Percentiles rank a stretch among this genome's conserved stretches.
Evolutionary conservation across 2,888 invertebrate genomes (phyloP).

Genomic region (Eupithecia insigniata): DNA sequence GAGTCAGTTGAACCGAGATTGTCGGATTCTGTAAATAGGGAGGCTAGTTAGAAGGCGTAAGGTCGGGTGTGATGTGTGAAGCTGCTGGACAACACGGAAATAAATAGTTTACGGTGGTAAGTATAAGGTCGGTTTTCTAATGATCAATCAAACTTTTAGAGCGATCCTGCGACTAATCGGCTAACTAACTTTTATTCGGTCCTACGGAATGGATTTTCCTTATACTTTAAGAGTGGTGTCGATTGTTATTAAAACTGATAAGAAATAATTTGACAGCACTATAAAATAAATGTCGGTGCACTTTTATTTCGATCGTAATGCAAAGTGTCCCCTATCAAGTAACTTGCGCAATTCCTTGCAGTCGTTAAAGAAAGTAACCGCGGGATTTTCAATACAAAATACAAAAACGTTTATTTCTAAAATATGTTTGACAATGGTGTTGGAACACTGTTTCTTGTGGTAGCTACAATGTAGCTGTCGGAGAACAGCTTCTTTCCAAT

Average conservation of each 20-base stretch:
- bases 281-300: neutral
- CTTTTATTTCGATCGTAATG: neutral
- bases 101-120: constrained; percentile 23
- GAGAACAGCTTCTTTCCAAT: too few species aligned
- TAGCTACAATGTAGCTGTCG: too few species aligned
- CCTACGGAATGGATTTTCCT: neutral
- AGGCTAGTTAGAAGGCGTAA: constrained; percentile 26
- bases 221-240: neutral
- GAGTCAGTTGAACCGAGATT: constrained; percentile 97
- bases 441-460: too few species aligned
- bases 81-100: constrained; percentile 50
- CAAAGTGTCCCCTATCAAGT: too few species aligned
- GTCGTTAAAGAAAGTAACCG: neutral
- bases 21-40: constrained; percentile 90
- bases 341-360: too few species aligned
- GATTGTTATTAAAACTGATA: neutral
- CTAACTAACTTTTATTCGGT: neutral
- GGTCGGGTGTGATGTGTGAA: constrained; percentile 43
- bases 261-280: neutral
- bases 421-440: too few species aligned
- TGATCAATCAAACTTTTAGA: neutral
- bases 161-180: neutral
- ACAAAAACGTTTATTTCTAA: too few species aligned
- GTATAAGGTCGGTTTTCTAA: neutral
- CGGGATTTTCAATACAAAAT: neutral